Percentiles rank a stretch among this genome's conserved stretches.
Evolutionary conservation across 1,140 invertebrate genomes (phyloP).

Genomic region (Acromyrmex heyeri): DNA sequence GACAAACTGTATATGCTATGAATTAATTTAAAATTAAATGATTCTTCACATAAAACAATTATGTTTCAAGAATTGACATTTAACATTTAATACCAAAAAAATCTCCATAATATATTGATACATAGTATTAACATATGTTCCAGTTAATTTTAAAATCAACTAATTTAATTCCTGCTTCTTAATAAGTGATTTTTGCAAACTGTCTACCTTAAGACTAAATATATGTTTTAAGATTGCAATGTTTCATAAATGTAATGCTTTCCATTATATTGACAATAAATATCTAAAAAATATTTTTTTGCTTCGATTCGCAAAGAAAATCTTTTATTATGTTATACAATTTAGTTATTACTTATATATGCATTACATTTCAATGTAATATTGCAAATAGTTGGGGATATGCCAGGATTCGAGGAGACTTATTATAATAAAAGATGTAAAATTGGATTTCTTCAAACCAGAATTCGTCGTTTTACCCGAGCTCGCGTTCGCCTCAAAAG

Average conservation of each 20-base stretch:
- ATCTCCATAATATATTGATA: neutral
- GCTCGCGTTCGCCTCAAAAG: slow-evolving; percentile 48
- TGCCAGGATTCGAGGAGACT: slow-evolving; percentile 48
- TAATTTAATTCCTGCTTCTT: neutral
- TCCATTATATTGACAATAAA: neutral
- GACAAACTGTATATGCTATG: neutral
- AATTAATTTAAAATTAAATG: neutral
- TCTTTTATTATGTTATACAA: neutral
- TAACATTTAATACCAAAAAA: slow-evolving; percentile 8
- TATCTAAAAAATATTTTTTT: neutral
- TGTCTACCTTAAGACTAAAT: neutral
- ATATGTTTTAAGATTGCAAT: neutral
- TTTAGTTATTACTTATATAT: neutral
- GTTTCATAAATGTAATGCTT: neutral
- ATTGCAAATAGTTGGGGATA: neutral
- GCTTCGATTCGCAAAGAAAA: neutral
- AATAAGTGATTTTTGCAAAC: neutral
- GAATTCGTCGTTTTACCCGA: slow-evolving; percentile 57
- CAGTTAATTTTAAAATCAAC: neutral
- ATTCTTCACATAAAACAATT: neutral
- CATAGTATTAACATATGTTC: neutral
- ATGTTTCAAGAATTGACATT: neutral
- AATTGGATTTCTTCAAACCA: slow-evolving; percentile 67
- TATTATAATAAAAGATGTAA: slow-evolving; percentile 57
- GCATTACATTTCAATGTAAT: neutral